Conservation (phyloP, 2,888 invertebrate species). For the Callyntrura sp. region DNA sequence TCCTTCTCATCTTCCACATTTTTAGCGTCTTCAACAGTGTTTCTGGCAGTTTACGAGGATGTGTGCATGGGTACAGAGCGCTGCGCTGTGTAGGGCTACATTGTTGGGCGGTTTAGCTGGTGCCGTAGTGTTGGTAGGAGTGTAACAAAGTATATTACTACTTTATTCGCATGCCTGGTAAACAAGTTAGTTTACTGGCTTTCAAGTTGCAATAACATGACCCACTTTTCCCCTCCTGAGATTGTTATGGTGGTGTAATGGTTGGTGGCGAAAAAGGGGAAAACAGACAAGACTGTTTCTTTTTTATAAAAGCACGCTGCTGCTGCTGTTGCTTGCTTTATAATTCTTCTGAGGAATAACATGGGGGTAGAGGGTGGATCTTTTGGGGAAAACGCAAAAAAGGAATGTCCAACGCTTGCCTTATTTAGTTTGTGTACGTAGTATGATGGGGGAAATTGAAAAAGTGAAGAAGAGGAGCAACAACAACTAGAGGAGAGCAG, state of each 20-base stretch:
- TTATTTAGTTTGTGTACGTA: slow-evolving; percentile 47
- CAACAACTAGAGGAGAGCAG: neutral
- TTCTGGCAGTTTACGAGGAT: too few relatives aligned
- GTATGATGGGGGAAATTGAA: neutral
- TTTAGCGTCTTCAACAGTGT: too few relatives aligned
- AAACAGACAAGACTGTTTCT: neutral
- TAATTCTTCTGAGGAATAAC: neutral
- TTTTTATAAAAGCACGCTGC: slow-evolving; percentile 13
- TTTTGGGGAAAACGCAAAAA: neutral
- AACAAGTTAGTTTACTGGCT: neutral
- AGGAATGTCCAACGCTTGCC: slow-evolving; percentile 39
- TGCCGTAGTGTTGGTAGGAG: neutral
- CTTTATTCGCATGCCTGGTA: neutral
- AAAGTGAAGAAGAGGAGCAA: neutral
- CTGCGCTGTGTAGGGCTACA: neutral
- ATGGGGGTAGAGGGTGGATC: slow-evolving; percentile 16
- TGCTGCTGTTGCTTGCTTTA: slow-evolving; percentile 7
- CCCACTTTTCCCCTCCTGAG: slow-evolving; percentile 70
- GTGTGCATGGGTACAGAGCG: neutral
- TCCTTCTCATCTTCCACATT: too few relatives aligned
- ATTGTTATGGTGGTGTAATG: neutral
- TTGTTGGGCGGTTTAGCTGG: neutral
- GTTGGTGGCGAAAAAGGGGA: slow-evolving; percentile 33
- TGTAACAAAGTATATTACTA: too few relatives aligned
- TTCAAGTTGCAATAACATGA: slow-evolving; percentile 40